A percentile compares a stretch with the other conserved stretches of the same genome.
phyloP scores from a whole-genome alignment of 1,140 invertebrate species.

The Drosophila navojoa region DNA sequence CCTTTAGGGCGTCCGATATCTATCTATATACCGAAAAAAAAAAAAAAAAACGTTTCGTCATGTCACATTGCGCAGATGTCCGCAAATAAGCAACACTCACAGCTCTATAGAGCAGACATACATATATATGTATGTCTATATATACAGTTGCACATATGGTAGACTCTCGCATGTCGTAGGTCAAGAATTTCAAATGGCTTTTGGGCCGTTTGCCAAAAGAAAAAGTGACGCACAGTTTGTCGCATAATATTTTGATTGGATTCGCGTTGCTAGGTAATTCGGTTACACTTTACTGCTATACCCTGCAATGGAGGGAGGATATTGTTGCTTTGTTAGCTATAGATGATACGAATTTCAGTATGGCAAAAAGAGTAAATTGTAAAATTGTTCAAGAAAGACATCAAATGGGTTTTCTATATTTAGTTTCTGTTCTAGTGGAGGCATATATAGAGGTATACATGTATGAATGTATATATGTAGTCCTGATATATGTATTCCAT shows the following conservation, averaged over 20 bases:
- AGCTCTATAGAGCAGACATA: background rate
- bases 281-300: slow-evolving; percentile 9
- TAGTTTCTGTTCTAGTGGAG: too few relatives aligned
- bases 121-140: slow-evolving; percentile 11
- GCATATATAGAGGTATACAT: too few relatives aligned
- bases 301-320: background rate
- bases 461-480: too few relatives aligned
- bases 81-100: slow-evolving; percentile 12
- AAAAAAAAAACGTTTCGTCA: slow-evolving; percentile 69
- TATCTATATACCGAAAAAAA: slow-evolving; percentile 1
- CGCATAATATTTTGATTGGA: slow-evolving; percentile 35
- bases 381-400: too few relatives aligned
- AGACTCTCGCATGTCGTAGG: slow-evolving; percentile 57
- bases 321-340: background rate
- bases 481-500: too few relatives aligned
- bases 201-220: slow-evolving; percentile 51
- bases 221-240: slow-evolving; percentile 21
- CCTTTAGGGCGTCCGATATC: slow-evolving; percentile 4
- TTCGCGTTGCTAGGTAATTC: slow-evolving; percentile 12
- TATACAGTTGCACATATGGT: background rate
- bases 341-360: background rate
- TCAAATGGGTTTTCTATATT: too few relatives aligned
- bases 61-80: slow-evolving; percentile 35
- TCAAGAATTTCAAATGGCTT: slow-evolving; percentile 48
- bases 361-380: too few relatives aligned